Percentiles rank a stretch among this genome's conserved stretches.
These are phyloP conservation scores for Corynorhinus townsendii DNA, from an alignment of 2,113 vertebrate species.

Conservation along the genomic window DNA sequence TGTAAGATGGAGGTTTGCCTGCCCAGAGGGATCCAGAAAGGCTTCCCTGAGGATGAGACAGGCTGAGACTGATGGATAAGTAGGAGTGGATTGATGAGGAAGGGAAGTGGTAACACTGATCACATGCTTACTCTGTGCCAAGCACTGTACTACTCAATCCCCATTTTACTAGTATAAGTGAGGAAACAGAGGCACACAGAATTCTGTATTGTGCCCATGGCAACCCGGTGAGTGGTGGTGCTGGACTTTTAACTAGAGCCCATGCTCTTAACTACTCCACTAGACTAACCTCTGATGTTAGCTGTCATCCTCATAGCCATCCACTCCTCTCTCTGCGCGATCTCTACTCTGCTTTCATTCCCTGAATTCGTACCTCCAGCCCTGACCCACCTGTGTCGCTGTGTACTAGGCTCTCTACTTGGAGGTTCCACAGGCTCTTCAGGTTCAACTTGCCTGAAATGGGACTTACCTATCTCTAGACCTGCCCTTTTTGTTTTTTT, in stretches of 20 bases:
- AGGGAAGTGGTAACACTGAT: neutral
- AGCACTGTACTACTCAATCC: neutral
- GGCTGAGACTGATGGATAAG: neutral
- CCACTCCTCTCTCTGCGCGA: neutral
- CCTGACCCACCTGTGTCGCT: neutral
- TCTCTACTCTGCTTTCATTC: neutral
- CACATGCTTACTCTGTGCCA: neutral
- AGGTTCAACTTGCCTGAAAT: neutral
- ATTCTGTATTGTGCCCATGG: neutral
- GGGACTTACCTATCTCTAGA: neutral
- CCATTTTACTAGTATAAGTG: neutral
- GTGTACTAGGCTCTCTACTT: neutral
- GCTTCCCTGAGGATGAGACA: neutral
- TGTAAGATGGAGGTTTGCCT: neutral
- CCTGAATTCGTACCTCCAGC: neutral
- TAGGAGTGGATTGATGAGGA: neutral
- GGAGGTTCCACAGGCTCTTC: neutral
- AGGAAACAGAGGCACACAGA: neutral
- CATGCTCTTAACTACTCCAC: neutral
- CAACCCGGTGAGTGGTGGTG: neutral
- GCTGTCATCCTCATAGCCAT: neutral
- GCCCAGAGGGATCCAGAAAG: neutral
- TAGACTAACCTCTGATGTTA: neutral
- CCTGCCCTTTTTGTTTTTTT: neutral
- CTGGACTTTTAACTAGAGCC: neutral